Conservation (phyloP, 2,113 vertebrate genomes). For the Psilopsiagon aymara region DNA sequence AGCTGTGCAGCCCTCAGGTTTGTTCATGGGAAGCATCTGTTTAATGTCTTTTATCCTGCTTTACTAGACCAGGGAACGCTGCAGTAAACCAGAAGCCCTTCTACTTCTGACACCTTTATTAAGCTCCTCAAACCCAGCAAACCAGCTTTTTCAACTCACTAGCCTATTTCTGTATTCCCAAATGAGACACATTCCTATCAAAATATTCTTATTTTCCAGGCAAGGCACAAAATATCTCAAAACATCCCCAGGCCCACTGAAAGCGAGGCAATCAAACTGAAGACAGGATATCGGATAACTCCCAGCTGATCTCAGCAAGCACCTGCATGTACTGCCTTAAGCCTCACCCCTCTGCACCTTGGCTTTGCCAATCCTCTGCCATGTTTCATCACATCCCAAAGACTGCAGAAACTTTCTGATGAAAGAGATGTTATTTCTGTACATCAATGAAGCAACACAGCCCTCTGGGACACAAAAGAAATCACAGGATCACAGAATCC, state of each 20-base stretch:
- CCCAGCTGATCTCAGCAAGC: neutral
- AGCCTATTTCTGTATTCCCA: neutral
- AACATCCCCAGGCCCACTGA: neutral
- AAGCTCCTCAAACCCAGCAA: neutral
- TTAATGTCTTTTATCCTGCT: neutral
- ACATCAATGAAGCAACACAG: neutral
- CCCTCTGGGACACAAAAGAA: accelerated
- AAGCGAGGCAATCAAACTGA: neutral
- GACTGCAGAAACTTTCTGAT: neutral
- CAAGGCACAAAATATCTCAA: neutral
- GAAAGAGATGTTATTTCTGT: neutral
- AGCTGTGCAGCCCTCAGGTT: neutral
- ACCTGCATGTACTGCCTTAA: neutral
- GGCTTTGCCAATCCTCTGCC: neutral
- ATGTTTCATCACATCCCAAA: neutral
- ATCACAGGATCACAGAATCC: neutral
- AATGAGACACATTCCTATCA: neutral
- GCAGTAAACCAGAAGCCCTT: neutral
- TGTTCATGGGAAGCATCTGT: neutral
- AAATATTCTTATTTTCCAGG: neutral
- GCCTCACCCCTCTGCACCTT: neutral
- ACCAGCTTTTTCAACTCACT: neutral
- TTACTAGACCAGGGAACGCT: neutral
- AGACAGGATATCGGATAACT: neutral
- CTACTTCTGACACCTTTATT: neutral